Evolutionary conservation across 2,113 vertebrate species (phyloP).

Genomic region (Canis aureus): DNA sequence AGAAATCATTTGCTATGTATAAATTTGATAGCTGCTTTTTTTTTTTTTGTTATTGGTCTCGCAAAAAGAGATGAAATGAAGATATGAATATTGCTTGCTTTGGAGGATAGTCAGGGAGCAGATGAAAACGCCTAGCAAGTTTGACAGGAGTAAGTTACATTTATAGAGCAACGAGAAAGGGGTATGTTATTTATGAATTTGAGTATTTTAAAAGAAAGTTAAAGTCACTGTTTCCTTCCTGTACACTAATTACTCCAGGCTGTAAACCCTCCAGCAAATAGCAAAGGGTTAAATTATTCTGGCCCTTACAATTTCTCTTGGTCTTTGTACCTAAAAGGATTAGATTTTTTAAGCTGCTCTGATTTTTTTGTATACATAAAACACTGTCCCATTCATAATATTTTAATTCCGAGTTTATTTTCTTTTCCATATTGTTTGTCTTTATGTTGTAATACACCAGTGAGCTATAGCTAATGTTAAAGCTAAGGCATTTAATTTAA

Average conservation of each 20-base stretch:
- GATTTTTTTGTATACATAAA: not conserved
- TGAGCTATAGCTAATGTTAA: not conserved
- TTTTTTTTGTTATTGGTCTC: not conserved
- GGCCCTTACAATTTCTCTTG: not conserved
- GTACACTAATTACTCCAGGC: not conserved
- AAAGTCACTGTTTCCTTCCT: not conserved
- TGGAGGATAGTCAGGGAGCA: not conserved
- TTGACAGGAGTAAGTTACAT: not conserved
- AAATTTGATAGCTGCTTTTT: not conserved
- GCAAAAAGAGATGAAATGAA: conserved; percentile 22
- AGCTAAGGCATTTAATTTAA: not conserved
- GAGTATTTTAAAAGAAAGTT: conserved; percentile 36
- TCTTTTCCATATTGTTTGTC: not conserved
- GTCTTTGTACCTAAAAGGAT: not conserved
- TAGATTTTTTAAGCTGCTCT: not conserved
- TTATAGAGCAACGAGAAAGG: not conserved
- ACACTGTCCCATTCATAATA: not conserved
- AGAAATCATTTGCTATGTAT: not conserved
- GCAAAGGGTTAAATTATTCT: conserved; percentile 12
- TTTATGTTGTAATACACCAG: not conserved
- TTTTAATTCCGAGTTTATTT: not conserved
- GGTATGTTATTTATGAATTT: conserved; percentile 8
- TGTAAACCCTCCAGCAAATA: not conserved
- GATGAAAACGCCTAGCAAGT: conserved; percentile 4
- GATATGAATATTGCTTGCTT: not conserved